phyloP scores from a whole-genome alignment of 2,113 vertebrate genomes.

The Lutjanus erythropterus region DNA sequence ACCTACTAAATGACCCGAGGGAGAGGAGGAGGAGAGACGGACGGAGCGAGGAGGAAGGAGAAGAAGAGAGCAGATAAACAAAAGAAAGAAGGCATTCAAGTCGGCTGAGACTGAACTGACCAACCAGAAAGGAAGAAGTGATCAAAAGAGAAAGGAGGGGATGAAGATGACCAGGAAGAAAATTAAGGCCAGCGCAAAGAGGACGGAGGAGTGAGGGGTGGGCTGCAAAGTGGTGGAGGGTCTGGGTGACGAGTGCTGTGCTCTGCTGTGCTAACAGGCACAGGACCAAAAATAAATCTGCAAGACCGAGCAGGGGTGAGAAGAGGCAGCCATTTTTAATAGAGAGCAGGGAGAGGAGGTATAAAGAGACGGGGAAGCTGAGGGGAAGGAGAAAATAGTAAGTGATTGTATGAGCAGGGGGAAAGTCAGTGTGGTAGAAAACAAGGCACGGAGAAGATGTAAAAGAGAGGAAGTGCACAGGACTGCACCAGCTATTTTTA shows the following conservation, averaged over 20 bases:
- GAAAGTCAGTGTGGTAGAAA: constrained; percentile 20
- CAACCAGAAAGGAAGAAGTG: not conserved
- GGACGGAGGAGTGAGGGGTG: constrained; percentile 14
- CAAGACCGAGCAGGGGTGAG: constrained; percentile 59
- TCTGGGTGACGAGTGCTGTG: constrained; percentile 23
- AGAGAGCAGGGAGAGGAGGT: not conserved
- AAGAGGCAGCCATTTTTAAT: constrained; percentile 51
- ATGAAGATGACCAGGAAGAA: constrained; percentile 20
- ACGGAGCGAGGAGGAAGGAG: not conserved
- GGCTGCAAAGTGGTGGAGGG: not conserved
- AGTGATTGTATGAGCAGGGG: constrained; percentile 1
- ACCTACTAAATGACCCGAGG: constrained; percentile 33
- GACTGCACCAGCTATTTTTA: constrained; percentile 7
- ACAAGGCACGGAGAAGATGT: constrained; percentile 3
- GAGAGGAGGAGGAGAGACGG: constrained; percentile 10
- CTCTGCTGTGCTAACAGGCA: constrained; percentile 55
- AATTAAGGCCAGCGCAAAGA: constrained; percentile 14
- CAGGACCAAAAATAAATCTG: constrained; percentile 71
- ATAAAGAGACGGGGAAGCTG: constrained; percentile 3
- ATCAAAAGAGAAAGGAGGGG: constrained; percentile 43
- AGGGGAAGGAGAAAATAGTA: constrained; percentile 36
- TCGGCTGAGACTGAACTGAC: constrained; percentile 4
- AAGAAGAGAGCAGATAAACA: constrained; percentile 21
- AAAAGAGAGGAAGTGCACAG: not conserved
- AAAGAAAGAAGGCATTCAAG: not conserved